phyloP scores from a whole-genome alignment of 2,113 vertebrate genomes.

The Microcebus lehilahytsara region DNA sequence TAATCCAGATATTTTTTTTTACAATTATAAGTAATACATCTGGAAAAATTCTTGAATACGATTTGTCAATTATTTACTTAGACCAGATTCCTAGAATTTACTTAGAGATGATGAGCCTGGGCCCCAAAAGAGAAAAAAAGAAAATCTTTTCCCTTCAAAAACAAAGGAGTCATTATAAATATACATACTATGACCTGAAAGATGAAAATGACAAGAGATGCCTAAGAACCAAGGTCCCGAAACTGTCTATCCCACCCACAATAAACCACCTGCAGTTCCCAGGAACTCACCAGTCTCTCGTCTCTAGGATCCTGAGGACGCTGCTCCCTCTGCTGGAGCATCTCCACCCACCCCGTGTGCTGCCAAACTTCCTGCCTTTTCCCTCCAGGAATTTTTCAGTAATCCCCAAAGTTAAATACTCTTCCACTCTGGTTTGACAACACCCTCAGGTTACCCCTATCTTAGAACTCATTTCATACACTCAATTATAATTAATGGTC shows the following conservation, averaged over 20 bases:
- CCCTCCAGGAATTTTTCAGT: neutral
- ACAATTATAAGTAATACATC: neutral
- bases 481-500: neutral
- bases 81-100: neutral
- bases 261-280: neutral
- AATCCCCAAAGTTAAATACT: neutral
- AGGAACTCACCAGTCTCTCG: neutral
- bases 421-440: neutral
- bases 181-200: neutral
- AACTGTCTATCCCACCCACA: neutral
- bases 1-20: neutral
- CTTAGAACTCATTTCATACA: neutral
- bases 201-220: neutral
- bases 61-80: slow-evolving; percentile 35
- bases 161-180: neutral
- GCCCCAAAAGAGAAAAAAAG: neutral
- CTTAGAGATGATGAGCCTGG: neutral
- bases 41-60: slow-evolving; percentile 1
- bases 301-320: neutral
- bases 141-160: neutral
- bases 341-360: neutral
- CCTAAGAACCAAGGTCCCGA: neutral
- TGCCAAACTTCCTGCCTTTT: neutral
- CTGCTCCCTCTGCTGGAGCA: neutral
- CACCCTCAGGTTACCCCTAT: neutral